Percentiles rank a stretch among this genome's conserved stretches.
Evolutionary conservation across 2,797 vertebrate genomes (phyloP).

Genomic region (Manis crassicaudata): DNA sequence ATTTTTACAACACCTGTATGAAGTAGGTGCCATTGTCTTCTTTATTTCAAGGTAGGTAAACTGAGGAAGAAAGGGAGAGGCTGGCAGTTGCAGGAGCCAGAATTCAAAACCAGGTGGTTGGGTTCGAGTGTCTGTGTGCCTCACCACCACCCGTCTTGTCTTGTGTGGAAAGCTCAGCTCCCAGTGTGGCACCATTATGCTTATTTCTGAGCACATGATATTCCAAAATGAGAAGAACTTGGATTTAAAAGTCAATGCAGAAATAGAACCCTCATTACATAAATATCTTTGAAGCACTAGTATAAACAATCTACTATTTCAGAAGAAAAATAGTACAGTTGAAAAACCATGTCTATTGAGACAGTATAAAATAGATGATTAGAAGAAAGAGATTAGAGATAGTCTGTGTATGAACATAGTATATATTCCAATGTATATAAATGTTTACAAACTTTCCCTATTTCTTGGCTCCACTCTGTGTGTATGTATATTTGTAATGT

Average conservation of each 20-base stretch:
- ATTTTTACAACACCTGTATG: not conserved
- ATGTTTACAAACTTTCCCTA: slow-evolving; percentile 35
- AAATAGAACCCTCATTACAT: slow-evolving; percentile 78
- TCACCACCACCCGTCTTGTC: not conserved
- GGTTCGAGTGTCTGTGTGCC: not conserved
- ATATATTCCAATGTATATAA: slow-evolving; percentile 44
- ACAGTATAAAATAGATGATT: slow-evolving; percentile 69
- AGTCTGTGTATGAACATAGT: not conserved
- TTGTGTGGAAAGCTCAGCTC: not conserved
- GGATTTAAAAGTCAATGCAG: slow-evolving; percentile 68
- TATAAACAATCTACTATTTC: slow-evolving; percentile 78
- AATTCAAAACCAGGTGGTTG: not conserved
- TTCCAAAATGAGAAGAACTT: slow-evolving; percentile 68
- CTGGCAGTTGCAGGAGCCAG: not conserved
- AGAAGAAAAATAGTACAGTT: slow-evolving; percentile 77
- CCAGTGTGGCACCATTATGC: not conserved
- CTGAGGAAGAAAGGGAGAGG: not conserved
- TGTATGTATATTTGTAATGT: slow-evolving; percentile 66
- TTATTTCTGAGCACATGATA: slow-evolving; percentile 53
- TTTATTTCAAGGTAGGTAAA: not conserved
- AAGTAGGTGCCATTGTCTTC: not conserved
- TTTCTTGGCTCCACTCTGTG: slow-evolving; percentile 52
- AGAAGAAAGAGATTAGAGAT: slow-evolving; percentile 67
- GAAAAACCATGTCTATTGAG: slow-evolving; percentile 45
- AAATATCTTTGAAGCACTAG: slow-evolving; percentile 75